Base-by-base conservation (phyloP, 1,140 invertebrate genomes). In the Bombyx mandarina region DNA sequence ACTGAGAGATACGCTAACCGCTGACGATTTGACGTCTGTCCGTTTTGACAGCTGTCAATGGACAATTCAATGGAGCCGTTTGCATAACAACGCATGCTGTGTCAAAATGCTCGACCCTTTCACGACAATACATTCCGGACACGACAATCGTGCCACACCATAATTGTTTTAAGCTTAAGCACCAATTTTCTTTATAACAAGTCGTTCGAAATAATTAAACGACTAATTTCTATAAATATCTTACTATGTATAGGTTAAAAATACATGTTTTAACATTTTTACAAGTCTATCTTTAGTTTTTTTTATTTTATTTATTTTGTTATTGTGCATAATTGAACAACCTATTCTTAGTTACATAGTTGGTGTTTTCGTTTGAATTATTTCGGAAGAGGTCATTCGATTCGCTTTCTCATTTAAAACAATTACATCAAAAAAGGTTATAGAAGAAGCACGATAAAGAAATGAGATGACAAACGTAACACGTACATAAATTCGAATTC, bases 121-220 rank as follows among this genome's bases (percentile, higher is more conserved):
- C 78, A 76, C 76, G 81, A 86, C 79, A 83, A 83, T 81, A 86
- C 80, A 83, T 70, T 81, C 79, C 67, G 66, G 74, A 68, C 77
- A 75, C 54, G 44, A 10, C 68, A 52, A 47, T 65, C 56, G 72
- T 71, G 67, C 73, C 73, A 69, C 53, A 51, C 66, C 78, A 74
- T 82, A 79, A 81, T 68, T 82, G 74, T 79, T 86, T 77, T 87
- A 86, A 87, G 84, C 84, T 87, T 81, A 87, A 87, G 84, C 84
- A 87, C 84, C 84, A 87, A 87, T 85, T 84, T 87, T 87, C 75
- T 83, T 87, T 82, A 87, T 87, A 87, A 87, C 84, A 87, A 87
- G 84, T 87, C 84, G 84, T 87, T 87, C 81, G 77, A 87, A 87
- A 87, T 87, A 87, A 84, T 82, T 87, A 87, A 87, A 87, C 84